phyloP scores from a whole-genome alignment of 2,113 vertebrate species.

The Ctenodactylus gundi region DNA sequence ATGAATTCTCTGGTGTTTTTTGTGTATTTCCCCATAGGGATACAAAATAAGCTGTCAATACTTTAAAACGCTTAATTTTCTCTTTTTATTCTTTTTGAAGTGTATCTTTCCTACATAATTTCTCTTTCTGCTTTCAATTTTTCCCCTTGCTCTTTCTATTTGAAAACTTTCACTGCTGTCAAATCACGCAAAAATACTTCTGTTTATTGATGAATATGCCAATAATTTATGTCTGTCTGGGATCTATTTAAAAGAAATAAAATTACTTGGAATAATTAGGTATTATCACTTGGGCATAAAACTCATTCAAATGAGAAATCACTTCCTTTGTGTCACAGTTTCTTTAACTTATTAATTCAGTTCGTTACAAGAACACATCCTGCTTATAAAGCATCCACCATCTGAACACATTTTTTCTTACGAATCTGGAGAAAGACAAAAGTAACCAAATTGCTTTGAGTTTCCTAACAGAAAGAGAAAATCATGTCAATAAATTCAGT shows the following conservation, averaged over 20 bases:
- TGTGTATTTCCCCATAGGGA: not conserved
- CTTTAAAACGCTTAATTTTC: not conserved
- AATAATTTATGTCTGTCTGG: not conserved
- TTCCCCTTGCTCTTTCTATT: not conserved
- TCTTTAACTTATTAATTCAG: constrained; percentile 23
- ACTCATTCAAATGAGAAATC: constrained; percentile 21
- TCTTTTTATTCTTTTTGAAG: not conserved
- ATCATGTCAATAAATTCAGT: not conserved
- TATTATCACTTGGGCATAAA: not conserved
- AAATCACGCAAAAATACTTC: constrained; percentile 6
- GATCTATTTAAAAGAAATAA: not conserved
- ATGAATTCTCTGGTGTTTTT: not conserved
- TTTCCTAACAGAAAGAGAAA: not conserved
- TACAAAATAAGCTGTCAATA: not conserved
- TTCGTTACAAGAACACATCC: not conserved
- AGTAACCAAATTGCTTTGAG: not conserved
- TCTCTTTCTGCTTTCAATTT: not conserved
- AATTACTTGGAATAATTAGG: not conserved
- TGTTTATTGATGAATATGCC: not conserved
- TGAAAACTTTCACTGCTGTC: not conserved
- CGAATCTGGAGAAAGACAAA: constrained; percentile 49
- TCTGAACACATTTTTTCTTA: not conserved
- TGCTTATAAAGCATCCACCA: not conserved
- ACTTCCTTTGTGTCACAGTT: not conserved
- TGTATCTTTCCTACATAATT: not conserved